Evolutionary conservation across 2,888 invertebrate genomes (phyloP).

Genomic region (Phyllotreta striolata): DNA sequence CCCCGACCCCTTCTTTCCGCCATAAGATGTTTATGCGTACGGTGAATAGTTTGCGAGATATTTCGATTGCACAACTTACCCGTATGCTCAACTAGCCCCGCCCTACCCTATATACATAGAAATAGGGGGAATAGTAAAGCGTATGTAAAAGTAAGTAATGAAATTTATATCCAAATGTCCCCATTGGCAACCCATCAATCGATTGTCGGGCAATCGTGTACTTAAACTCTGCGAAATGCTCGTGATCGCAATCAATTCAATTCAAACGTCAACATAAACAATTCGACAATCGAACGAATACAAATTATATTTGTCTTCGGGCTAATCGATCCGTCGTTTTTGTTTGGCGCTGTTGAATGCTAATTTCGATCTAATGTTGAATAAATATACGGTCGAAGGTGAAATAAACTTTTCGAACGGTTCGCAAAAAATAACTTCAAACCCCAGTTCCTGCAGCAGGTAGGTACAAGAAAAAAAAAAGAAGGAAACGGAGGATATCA

Average conservation of each 20-base stretch:
- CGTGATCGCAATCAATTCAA: slow-evolving; percentile 4
- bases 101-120: too few species aligned
- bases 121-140: background rate
- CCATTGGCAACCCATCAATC: background rate
- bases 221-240: background rate
- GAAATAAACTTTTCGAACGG: too few species aligned
- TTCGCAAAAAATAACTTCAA: too few species aligned
- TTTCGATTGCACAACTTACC: too few species aligned
- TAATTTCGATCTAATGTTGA: background rate
- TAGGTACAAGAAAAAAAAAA: too few species aligned
- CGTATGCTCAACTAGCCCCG: too few species aligned
- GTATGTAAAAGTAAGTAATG: background rate
- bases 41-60: too few species aligned
- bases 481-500: too few species aligned
- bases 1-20: too few species aligned
- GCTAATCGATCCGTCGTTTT: slow-evolving; percentile 2
- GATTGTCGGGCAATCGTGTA: background rate
- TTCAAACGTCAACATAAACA: slow-evolving; percentile 14
- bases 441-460: too few species aligned
- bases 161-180: slow-evolving; percentile 1
- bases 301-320: slow-evolving; percentile 6
- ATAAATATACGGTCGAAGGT: background rate
- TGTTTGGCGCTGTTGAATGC: too few species aligned
- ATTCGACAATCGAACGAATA: slow-evolving; percentile 14
- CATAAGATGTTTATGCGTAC: too few species aligned